Evolutionary conservation across 2,888 invertebrate species (phyloP).

Genomic region (Erebia palarica): DNA sequence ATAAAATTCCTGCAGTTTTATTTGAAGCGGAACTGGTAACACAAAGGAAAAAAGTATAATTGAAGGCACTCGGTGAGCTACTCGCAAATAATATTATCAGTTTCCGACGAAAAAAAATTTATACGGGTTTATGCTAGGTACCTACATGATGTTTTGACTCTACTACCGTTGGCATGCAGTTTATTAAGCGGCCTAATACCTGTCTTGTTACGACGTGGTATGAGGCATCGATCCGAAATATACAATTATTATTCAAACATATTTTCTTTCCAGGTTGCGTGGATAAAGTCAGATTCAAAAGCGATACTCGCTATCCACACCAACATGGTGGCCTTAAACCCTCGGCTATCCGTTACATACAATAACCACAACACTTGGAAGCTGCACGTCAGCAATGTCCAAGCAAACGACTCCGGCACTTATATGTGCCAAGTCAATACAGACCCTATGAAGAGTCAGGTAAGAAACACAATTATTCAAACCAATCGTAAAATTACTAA

Average conservation of each 20-base stretch:
- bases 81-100: slow-evolving; percentile 25
- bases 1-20: slow-evolving; percentile 18
- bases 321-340: slow-evolving; percentile 94
- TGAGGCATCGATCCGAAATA: neutral
- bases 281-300: slow-evolving; percentile 95
- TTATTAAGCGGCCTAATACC: no score
- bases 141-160: no score
- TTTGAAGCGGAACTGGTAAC: slow-evolving; percentile 12
- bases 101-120: slow-evolving; percentile 15
- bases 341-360: slow-evolving; percentile 92
- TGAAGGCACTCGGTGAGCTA: slow-evolving; percentile 16
- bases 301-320: slow-evolving; percentile 94
- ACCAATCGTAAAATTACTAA: neutral
- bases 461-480: slow-evolving; percentile 54
- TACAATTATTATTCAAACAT: neutral
- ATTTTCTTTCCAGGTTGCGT: slow-evolving; percentile 86
- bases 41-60: slow-evolving; percentile 22
- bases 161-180: no score
- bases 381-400: slow-evolving; percentile 93
- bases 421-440: slow-evolving; percentile 98
- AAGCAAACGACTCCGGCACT: slow-evolving; percentile 94
- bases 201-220: no score
- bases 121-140: no score
- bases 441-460: slow-evolving; percentile 94
- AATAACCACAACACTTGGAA: slow-evolving; percentile 97